Conservation (phyloP, 2,113 vertebrate species). For the Pseudorhombus dupliciocellatus region DNA sequence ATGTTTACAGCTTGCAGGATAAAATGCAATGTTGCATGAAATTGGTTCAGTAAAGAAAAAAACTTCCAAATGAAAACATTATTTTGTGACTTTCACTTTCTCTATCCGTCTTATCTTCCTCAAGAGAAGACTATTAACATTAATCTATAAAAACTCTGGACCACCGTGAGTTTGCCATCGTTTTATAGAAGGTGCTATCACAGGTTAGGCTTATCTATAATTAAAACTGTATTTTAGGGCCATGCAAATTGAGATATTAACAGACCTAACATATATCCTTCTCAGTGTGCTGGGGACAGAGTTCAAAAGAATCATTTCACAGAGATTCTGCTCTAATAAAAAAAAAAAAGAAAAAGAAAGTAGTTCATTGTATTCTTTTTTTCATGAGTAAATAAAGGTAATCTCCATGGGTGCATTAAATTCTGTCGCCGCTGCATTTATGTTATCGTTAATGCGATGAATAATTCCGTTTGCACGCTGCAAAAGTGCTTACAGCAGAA, state of each 20-base stretch:
- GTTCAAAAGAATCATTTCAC: conserved; percentile 70
- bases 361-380: conserved; percentile 67
- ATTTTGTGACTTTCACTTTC: conserved; percentile 31
- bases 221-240: conserved; percentile 79
- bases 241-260: conserved; percentile 75
- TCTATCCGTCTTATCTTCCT: conserved; percentile 45
- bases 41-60: too few relatives aligned
- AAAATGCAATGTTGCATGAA: not conserved
- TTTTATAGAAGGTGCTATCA: conserved; percentile 54
- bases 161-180: conserved; percentile 32
- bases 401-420: conserved; percentile 70
- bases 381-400: conserved; percentile 80
- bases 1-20: not conserved
- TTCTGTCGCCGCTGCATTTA: conserved; percentile 78
- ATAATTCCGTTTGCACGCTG: conserved; percentile 78
- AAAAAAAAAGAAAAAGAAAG: conserved; percentile 49
- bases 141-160: conserved; percentile 41
- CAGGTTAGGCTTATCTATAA: conserved; percentile 78
- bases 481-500: conserved; percentile 76
- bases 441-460: conserved; percentile 78
- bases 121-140: conserved; percentile 48
- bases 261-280: conserved; percentile 72
- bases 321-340: conserved; percentile 27
- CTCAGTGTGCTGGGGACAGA: conserved; percentile 52
- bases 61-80: not conserved